Conservation (phyloP, 2,797 vertebrate species). For the Poeciliopsis turneri region DNA sequence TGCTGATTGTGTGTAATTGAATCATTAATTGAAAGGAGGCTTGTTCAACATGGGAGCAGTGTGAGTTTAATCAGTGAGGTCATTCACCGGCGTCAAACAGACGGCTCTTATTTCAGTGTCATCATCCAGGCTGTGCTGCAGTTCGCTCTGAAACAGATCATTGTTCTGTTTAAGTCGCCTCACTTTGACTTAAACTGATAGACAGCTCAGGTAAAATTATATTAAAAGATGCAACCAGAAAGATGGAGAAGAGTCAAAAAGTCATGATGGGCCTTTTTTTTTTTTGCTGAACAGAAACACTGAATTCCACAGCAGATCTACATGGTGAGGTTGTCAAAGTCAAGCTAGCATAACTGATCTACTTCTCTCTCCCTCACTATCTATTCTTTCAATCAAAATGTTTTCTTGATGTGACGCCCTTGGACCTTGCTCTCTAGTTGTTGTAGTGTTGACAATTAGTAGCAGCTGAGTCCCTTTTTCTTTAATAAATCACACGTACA, state of each 20-base stretch:
- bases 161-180: background rate
- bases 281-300: no score
- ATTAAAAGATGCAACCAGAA: background rate
- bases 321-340: no score
- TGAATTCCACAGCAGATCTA: no score
- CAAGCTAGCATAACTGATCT: no score
- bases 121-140: background rate
- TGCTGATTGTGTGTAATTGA: background rate
- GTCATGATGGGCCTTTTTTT: no score
- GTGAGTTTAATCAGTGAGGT: slow-evolving; percentile 1
- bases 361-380: no score
- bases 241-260: background rate
- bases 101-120: background rate
- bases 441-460: no score
- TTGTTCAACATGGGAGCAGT: background rate
- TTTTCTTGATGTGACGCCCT: no score
- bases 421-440: no score
- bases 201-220: background rate
- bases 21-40: background rate
- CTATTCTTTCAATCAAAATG: no score
- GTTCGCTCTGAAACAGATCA: background rate
- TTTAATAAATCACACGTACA: no score
- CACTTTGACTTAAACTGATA: background rate
- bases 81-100: background rate
- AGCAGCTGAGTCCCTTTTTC: no score